These are phyloP conservation scores for Strongylocentrotus purpuratus DNA, from an alignment of 35 echinoderm and acorn worm species.

Conservation along the genomic window DNA sequence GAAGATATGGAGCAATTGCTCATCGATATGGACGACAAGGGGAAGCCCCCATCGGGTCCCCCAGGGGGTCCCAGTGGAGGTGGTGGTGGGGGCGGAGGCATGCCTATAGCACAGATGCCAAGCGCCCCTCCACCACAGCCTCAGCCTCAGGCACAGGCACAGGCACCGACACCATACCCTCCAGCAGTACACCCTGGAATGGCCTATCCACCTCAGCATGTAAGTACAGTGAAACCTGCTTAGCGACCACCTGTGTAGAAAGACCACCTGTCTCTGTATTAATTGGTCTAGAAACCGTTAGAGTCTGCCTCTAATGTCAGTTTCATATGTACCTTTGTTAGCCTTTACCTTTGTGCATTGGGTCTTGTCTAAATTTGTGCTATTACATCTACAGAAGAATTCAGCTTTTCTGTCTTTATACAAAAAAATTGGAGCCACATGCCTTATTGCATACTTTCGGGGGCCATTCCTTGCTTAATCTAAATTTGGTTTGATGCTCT, in stretches of 20 bases:
- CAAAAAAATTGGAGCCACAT: not conserved
- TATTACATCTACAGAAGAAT: too few relatives aligned
- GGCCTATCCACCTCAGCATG: constrained; percentile 8
- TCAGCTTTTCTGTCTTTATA: too few relatives aligned
- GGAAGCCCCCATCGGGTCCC: not conserved
- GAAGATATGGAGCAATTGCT: constrained; percentile 13
- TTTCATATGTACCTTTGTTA: too few relatives aligned
- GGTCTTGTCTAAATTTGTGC: too few relatives aligned
- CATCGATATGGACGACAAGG: constrained; percentile 23
- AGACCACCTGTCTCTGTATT: too few relatives aligned
- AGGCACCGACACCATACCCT: not conserved
- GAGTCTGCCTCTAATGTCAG: too few relatives aligned
- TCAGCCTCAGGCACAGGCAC: not conserved
- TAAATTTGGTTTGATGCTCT: too few relatives aligned
- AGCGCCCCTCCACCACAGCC: not conserved
- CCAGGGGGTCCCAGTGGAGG: constrained; percentile 13
- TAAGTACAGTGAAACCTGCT: not conserved
- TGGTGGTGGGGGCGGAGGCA: constrained; percentile 40
- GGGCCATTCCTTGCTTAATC: not conserved
- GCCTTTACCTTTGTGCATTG: too few relatives aligned
- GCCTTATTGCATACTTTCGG: not conserved
- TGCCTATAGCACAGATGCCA: not conserved
- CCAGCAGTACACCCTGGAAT: not conserved
- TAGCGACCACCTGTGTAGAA: too few relatives aligned
- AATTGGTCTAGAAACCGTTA: too few relatives aligned